Percentiles rank a stretch among this genome's conserved stretches.
phyloP scores from a whole-genome alignment of 2,113 vertebrate genomes.

The Takifugu flavidus region DNA sequence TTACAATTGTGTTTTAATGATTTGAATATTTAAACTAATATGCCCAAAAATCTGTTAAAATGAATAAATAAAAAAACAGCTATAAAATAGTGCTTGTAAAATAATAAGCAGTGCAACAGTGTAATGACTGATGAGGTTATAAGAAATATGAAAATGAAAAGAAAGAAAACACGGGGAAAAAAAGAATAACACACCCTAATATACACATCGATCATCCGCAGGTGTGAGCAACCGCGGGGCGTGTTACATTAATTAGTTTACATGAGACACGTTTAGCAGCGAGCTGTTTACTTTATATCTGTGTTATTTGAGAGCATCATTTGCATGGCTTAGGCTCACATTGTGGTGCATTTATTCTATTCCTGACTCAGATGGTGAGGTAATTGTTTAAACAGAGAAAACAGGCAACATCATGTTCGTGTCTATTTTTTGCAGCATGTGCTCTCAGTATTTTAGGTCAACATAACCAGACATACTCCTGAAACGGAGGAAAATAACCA shows the following conservation, averaged over 20 bases:
- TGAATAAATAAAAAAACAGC: too few species aligned
- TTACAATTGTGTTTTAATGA: too few species aligned
- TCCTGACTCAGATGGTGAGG: conserved; percentile 29
- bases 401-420: neutral
- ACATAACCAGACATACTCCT: too few species aligned
- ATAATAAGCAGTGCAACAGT: too few species aligned
- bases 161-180: neutral
- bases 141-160: too few species aligned
- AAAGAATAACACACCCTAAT: neutral
- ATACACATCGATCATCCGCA: conserved; percentile 14
- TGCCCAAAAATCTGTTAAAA: too few species aligned
- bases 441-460: too few species aligned
- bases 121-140: too few species aligned
- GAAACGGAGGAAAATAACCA: too few species aligned
- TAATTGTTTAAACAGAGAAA: conserved; percentile 41
- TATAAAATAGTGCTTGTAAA: too few species aligned
- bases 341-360: conserved; percentile 45
- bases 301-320: conserved; percentile 44
- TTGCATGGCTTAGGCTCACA: conserved; percentile 64
- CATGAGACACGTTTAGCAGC: conserved; percentile 62
- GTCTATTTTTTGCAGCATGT: neutral
- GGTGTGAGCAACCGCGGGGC: conserved; percentile 64
- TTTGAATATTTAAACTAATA: too few species aligned
- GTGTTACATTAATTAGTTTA: conserved; percentile 67
- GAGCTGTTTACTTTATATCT: conserved; percentile 61